These are phyloP conservation scores for Arizona elegans DNA, from an alignment of 2,113 vertebrate species.

Conservation along the genomic window DNA sequence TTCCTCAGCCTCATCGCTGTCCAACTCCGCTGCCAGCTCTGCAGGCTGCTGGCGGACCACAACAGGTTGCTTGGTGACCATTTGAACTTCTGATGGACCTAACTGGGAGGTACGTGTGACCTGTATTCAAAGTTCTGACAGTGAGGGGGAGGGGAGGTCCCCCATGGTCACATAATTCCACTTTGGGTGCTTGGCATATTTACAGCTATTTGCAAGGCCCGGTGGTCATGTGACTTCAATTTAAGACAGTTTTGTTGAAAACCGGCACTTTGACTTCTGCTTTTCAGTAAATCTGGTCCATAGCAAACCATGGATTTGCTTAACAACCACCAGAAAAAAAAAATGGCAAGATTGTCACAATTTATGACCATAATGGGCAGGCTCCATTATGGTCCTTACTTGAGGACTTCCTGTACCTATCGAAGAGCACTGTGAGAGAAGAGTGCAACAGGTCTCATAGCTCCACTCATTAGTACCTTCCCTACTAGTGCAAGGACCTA, in stretches of 20 bases:
- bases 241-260: background rate
- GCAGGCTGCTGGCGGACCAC: no score
- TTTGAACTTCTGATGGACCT: background rate
- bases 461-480: background rate
- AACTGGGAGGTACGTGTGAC: background rate
- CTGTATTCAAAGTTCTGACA: background rate
- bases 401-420: background rate
- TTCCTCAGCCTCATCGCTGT: no score
- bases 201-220: background rate
- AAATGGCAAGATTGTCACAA: background rate
- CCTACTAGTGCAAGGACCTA: rapidly evolving
- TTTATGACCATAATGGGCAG: background rate
- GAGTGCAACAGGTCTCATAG: background rate
- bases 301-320: background rate
- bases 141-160: background rate
- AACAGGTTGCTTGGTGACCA: background rate
- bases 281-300: background rate
- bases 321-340: no score
- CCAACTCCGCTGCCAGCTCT: no score
- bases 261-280: background rate
- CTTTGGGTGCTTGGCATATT: background rate
- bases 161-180: background rate
- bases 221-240: background rate
- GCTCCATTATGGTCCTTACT: background rate
- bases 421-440: background rate